Evolutionary conservation across 2,113 vertebrate genomes (phyloP).

Genomic region (Hyperoodon ampullatus): DNA sequence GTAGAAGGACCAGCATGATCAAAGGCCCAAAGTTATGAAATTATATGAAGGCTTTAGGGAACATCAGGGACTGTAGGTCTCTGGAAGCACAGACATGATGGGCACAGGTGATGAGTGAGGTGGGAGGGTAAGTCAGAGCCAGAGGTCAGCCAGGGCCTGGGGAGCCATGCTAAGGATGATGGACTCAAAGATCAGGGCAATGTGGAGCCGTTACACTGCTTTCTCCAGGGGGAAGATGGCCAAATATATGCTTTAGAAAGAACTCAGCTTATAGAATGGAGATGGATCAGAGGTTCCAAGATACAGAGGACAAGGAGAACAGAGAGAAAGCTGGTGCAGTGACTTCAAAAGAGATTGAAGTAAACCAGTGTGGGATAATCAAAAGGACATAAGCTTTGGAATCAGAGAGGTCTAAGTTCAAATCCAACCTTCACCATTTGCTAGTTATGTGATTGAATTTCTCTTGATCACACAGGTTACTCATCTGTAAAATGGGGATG

Average conservation of each 20-base stretch:
- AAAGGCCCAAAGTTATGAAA: background rate
- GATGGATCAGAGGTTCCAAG: background rate
- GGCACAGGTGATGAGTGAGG: background rate
- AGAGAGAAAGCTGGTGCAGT: background rate
- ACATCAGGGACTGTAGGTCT: background rate
- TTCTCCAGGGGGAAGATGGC: background rate
- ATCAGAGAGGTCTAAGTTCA: background rate
- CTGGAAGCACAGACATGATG: background rate
- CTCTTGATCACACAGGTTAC: background rate
- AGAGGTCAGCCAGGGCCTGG: background rate
- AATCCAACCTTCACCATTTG: background rate
- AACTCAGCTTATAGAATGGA: background rate
- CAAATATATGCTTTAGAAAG: background rate
- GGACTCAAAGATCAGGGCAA: background rate
- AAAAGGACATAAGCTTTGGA: background rate
- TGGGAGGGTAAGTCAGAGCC: background rate
- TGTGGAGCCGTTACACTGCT: background rate
- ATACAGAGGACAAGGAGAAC: background rate
- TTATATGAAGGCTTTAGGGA: background rate
- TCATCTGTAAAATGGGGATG: background rate
- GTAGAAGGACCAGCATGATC: background rate
- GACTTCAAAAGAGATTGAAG: conserved; percentile 1
- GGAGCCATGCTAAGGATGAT: background rate
- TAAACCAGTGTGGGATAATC: background rate
- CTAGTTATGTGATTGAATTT: background rate